Conservation (phyloP, 2,888 invertebrate genomes). For the Calliopum simillimum region DNA sequence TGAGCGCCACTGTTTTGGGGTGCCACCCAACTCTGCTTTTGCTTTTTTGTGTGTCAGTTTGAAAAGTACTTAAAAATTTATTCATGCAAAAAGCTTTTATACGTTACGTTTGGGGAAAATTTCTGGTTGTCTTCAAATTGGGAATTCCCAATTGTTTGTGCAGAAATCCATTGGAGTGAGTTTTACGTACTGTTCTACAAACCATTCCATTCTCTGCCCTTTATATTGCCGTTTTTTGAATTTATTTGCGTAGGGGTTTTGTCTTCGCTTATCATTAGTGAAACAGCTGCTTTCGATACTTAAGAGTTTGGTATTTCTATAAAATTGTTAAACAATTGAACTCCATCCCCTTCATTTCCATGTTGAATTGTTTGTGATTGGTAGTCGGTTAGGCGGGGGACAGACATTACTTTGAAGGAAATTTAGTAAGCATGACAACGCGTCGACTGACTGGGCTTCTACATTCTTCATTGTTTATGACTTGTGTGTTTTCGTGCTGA, state of each 20-base stretch:
- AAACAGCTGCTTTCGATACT: conserved; percentile 22
- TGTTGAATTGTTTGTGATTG: too few species aligned
- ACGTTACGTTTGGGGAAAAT: conserved; percentile 21
- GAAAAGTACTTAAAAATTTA: conserved; percentile 44
- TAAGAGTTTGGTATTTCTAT: conserved; percentile 13
- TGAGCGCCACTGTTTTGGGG: neutral
- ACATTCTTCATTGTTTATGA: too few species aligned
- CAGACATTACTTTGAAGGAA: too few species aligned
- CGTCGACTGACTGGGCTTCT: too few species aligned
- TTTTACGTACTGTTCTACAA: neutral
- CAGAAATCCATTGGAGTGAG: neutral
- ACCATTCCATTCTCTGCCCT: neutral
- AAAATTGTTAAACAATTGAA: conserved; percentile 27
- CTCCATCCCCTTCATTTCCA: neutral
- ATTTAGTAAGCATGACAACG: too few species aligned
- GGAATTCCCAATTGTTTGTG: conserved; percentile 26
- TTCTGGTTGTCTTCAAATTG: neutral
- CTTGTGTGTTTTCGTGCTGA: too few species aligned
- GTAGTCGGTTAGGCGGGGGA: too few species aligned
- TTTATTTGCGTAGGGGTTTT: neutral
- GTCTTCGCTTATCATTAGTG: conserved; percentile 25
- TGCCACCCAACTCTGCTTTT: neutral
- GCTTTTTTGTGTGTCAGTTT: conserved; percentile 25
- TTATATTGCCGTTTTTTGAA: neutral
- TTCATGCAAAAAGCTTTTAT: conserved; percentile 45